phyloP scores from a whole-genome alignment of 2,888 invertebrate species.

The Conops quadrifasciatus region DNA sequence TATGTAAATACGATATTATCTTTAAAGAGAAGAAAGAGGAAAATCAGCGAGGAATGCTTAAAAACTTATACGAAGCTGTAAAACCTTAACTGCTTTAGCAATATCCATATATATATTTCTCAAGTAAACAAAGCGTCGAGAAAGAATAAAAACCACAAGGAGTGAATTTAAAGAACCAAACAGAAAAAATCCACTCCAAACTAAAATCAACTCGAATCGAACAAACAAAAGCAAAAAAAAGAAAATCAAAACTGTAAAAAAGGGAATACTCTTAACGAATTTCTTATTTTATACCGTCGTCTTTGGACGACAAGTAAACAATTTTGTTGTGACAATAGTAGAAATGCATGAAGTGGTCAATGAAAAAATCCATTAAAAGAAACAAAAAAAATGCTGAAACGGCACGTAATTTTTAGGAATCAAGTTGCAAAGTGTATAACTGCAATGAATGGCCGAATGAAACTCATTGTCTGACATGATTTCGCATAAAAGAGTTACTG shows the following conservation, averaged over 20 bases:
- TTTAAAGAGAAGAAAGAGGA: not conserved
- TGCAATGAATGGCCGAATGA: too few relatives aligned
- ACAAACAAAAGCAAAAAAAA: constrained; percentile 11
- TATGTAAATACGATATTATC: constrained; percentile 68
- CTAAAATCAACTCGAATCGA: not conserved
- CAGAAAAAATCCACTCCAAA: not conserved
- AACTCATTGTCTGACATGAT: too few relatives aligned
- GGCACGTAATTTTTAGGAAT: too few relatives aligned
- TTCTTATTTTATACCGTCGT: constrained; percentile 4
- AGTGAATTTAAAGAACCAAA: constrained; percentile 19
- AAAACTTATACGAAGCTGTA: constrained; percentile 17
- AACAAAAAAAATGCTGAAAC: too few relatives aligned
- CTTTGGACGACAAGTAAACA: not conserved
- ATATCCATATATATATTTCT: constrained; percentile 22
- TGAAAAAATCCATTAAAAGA: too few relatives aligned
- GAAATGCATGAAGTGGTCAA: not conserved
- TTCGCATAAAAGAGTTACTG: too few relatives aligned
- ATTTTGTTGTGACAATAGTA: constrained; percentile 11
- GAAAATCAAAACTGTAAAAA: not conserved
- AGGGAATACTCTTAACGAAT: not conserved
- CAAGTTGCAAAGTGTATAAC: too few relatives aligned
- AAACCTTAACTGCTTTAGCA: constrained; percentile 22
- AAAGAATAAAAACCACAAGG: too few relatives aligned
- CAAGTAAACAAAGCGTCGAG: not conserved
- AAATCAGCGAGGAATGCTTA: not conserved